phyloP scores from a whole-genome alignment of 2,888 invertebrate genomes.

The Tenthredo notha region DNA sequence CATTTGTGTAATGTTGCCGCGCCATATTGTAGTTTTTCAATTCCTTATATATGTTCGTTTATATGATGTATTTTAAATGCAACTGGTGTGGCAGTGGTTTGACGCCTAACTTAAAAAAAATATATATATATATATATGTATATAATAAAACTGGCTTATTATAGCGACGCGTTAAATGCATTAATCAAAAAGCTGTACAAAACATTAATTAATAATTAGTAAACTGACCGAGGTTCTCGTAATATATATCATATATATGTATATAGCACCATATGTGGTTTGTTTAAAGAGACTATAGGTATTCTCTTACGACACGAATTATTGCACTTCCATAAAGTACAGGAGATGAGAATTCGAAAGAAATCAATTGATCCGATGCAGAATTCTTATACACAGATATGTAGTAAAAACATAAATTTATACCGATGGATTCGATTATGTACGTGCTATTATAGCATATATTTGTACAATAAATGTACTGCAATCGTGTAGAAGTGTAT shows the following conservation, averaged over 20 bases:
- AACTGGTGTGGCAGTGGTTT: constrained; percentile 71
- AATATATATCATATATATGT: constrained; percentile 51
- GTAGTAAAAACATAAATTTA: not conserved
- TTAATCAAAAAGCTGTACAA: constrained; percentile 76
- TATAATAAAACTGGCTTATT: constrained; percentile 67
- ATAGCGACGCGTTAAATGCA: constrained; percentile 68
- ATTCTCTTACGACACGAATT: not conserved
- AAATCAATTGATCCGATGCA: not conserved
- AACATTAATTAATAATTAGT: constrained; percentile 66
- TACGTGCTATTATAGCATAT: not conserved
- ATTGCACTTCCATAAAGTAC: constrained; percentile 10
- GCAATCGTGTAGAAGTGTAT: not conserved
- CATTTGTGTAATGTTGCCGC: constrained; percentile 29
- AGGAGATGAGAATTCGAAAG: not conserved
- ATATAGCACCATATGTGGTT: constrained; percentile 68
- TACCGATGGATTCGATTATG: not conserved
- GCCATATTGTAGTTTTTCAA: constrained; percentile 53
- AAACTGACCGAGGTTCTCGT: constrained; percentile 69
- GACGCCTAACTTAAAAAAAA: constrained; percentile 61
- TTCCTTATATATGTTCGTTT: constrained; percentile 56
- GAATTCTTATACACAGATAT: not conserved
- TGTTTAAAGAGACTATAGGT: constrained; percentile 14
- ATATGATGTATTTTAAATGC: constrained; percentile 63
- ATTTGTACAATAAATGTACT: not conserved
- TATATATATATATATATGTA: constrained; percentile 64